Base-by-base conservation (phyloP, 2,888 invertebrate genomes). In the Mythimna lalbum region DNA sequence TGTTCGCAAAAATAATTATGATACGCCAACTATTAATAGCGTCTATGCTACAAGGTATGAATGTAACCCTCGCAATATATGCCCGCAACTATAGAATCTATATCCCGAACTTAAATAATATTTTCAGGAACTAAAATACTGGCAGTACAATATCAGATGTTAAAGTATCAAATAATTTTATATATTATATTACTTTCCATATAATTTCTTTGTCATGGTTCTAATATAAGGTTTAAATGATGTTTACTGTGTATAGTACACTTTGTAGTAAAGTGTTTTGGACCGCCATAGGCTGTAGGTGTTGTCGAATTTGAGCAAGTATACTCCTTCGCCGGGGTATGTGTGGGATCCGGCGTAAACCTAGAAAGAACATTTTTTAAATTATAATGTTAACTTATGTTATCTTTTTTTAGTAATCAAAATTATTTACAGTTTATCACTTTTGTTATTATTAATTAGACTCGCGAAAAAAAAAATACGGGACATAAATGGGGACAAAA, bases 241-340 rank as follows among this genome's bases (percentile, higher is more conserved):
- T 39, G 68, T 87, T 92, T 93, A 97, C 88, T 98, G 98, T 64
- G 98, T 99, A 93, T 99, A 99, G 93, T 99, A 99, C 63, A 99
- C 99, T 94, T 99, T 97, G 94, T 99, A 99, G 94, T 99, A 99
- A 67, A 99, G 97, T 59, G 99, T 99, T 97, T 99, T 99, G 86
- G 99, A 99, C 88, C 99, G 97, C 99, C 99, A 99, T 84, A 99
- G 96, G 67, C 99, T 99, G 93, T 99, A 99, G 1, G 99, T 99
- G 95, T 99, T 99, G 96, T 99, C 99, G 94, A 99, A 99, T 96
- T 99, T 99, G 55, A 99, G 96, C 90, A 99, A 96, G 94, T 99
- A 99, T 52, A 99, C 98, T 23, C 99, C 99, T 94, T 98, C 98
- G 4, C 99, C 99, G 1, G 99, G 99, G 94, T 99, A 99, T 64